Conservation (phyloP, 2,113 vertebrate genomes). For the Nothoprocta perdicaria region DNA sequence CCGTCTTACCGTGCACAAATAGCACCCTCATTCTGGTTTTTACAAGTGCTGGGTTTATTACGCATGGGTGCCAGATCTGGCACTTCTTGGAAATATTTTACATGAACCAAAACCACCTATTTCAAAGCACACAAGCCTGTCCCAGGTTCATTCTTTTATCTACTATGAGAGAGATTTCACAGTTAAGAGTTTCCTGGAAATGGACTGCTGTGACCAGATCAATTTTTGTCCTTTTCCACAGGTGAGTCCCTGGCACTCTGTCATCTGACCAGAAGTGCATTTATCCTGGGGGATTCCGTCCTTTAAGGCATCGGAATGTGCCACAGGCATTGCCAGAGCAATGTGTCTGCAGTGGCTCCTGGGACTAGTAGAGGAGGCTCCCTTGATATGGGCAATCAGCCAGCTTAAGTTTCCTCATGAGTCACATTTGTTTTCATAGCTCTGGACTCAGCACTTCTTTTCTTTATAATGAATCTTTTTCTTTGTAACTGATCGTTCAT, state of each 20-base stretch:
- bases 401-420: neutral
- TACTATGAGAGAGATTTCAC: neutral
- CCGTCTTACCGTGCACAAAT: neutral
- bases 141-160: neutral
- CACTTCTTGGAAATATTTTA: neutral
- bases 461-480: neutral
- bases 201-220: neutral
- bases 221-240: neutral
- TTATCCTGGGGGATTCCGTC: neutral
- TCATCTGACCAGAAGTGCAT: neutral
- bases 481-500: neutral
- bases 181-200: neutral
- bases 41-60: neutral
- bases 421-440: neutral
- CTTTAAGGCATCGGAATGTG: neutral
- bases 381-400: neutral
- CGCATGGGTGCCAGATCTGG: accelerated
- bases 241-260: neutral
- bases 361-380: neutral
- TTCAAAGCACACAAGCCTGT: neutral
- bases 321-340: neutral
- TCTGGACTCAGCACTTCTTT: neutral
- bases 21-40: neutral
- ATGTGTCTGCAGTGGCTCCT: neutral
- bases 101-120: neutral